These are phyloP conservation scores for Cheilosia soror DNA, from an alignment of 2,888 invertebrate species.

Conservation along the genomic window DNA sequence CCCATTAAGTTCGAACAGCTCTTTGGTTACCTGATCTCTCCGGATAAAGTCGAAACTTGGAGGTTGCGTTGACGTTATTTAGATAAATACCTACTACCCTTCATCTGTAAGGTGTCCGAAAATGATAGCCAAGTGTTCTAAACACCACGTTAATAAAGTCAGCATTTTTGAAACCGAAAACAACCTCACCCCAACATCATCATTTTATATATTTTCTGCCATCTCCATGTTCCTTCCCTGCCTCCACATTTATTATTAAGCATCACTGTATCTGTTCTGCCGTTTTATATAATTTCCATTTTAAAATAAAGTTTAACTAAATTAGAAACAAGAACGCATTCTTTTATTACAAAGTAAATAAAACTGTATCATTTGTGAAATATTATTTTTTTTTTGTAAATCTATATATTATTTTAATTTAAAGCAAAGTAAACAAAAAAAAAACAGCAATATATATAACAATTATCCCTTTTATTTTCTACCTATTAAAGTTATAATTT, in stretches of 20 bases:
- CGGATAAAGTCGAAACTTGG: constrained; percentile 52
- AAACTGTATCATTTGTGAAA: neutral
- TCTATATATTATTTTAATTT: constrained; percentile 6
- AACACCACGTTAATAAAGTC: neutral
- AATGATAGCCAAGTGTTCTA: neutral
- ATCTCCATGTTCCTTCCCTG: neutral
- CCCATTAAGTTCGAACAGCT: constrained; percentile 36
- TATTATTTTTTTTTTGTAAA: neutral
- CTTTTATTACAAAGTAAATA: neutral
- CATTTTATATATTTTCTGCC: neutral
- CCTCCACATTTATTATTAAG: neutral
- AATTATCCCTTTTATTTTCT: constrained; percentile 43
- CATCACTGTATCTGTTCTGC: constrained; percentile 7
- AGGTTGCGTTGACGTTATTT: constrained; percentile 12
- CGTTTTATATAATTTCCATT: neutral
- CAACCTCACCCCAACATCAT: neutral
- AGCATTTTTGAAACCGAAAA: neutral
- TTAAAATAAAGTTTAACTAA: neutral
- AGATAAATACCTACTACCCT: constrained; percentile 21
- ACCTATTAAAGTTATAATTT: constrained; percentile 45
- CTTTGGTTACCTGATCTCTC: constrained; percentile 71
- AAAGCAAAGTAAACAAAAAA: neutral
- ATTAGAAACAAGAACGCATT: neutral
- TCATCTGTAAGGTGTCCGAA: constrained; percentile 2
- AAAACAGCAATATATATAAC: constrained; percentile 21